Base-by-base conservation (phyloP, 2,797 vertebrate species). In the Neopelma chrysocephalum region DNA sequence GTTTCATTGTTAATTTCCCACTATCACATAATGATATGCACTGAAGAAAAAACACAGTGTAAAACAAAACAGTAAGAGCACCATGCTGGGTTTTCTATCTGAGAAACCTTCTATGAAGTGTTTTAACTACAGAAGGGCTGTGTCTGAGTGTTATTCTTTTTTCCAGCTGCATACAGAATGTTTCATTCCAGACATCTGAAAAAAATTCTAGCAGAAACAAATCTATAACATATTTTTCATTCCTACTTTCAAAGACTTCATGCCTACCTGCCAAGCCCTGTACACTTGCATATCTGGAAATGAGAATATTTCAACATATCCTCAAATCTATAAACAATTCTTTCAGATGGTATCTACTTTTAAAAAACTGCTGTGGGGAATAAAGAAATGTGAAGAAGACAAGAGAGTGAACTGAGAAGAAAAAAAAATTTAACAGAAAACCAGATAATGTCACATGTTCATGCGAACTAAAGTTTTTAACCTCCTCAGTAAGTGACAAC, bases 191-290 rank as follows among this genome's bases (percentile, higher is more conserved):
- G 53, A 48, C 62, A 54, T 61, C 36, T 62, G 85, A 68, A 64
- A 64, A 94, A 77, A 93, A 84, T 20, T 45, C n/a, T 89, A 88
- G 72, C 58, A 91, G 69, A 94, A 96, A 82, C 12, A 96, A 96
- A 88, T 82, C 34, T 56, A 71, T 64, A 72, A 43, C 47, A 7
- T 90, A 83, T 94, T 96, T 97, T 97, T 19, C 11, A 68, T 92
- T 96, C 57, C 58, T 88, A 53, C 47, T 91, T 95, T 91, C 75
- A 94, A 95, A 96, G 89, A 79, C 19, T 94, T 95, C 68, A 62
- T 31, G 72, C 62, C 71, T 91, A 86, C 65, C 66, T 89, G 82
- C 50, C 60, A 97, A 94, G 12, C 4, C 38, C 9, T 32, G 2
- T 68, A 57, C 3, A 3, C 80, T 92, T 97, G 50, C 70, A 96